Evolutionary conservation across 1,140 invertebrate species (phyloP), one percentile per base, ranked within the genome.

Genomic region (Meloidogyne floridensis): DNA sequence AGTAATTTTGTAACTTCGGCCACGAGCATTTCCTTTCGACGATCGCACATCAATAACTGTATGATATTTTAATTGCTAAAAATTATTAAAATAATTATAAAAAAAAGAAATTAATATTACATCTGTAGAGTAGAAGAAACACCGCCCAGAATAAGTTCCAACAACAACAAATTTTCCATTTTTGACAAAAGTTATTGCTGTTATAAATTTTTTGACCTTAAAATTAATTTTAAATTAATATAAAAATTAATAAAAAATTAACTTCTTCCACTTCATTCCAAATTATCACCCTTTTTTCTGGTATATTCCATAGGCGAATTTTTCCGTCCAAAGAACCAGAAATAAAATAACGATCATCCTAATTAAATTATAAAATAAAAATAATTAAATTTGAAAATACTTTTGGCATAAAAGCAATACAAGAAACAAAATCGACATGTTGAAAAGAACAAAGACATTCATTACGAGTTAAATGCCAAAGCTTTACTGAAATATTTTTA

Each of bases 381-480:
- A 71, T 80, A 32, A 78, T 72, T 42, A 81, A 88, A 20, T 84
- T 81, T 95, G 91, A 91, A 83, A 77, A 18, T 89, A 93, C 93
- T 80, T 94, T 93, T 0, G 97, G 97, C 92, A 98, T 96, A 90
- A 99, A 99, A 56, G 95, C 96, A 87, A 99, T 98, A 1, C 96
- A 96, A 0, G 97, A 98, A 20, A 98, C 96, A 91, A 98, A 98
- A 91, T 98, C 97, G 85, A 98, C 97, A 89, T 98, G 97, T 90
- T 98, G 96, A 91, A 99, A 99, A 90, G 96, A 97, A 91, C 97
- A 98, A 0, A 99, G 92, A 90, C 97, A 99, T 91, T 98, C 97
- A 87, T 95, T 94, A 32, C 96, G 91, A 0, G 95, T 97, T 83
- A 98, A 96, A 90, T 99, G 97, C 97, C 97, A 99, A 70, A 98